These are phyloP conservation scores for human (Homo sapiens) DNA, from an alignment of 2,113 vertebrate genomes.

Conservation along the genomic window GRCh38 chr1:39842001-39842500, in stretches of 20 bases:
- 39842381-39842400: neutral
- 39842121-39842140: neutral
- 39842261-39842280: neutral
- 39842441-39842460: neutral
- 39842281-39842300: neutral
- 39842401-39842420: neutral
- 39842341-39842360: neutral
- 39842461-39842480: neutral
- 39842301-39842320: neutral
- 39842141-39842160: neutral
- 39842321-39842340: neutral
- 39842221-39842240: neutral
- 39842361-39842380: neutral
- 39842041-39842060: neutral
- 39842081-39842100: neutral
- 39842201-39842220: neutral
- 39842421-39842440: neutral
- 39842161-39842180: neutral
- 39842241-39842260: neutral
- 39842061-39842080: constrained; percentile 21
- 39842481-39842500: neutral
- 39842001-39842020: constrained; percentile 23
- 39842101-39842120: neutral
- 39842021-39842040: neutral
- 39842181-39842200: neutral